phyloP scores from a whole-genome alignment of 2,888 invertebrate genomes.

The Parnassius apollo region DNA sequence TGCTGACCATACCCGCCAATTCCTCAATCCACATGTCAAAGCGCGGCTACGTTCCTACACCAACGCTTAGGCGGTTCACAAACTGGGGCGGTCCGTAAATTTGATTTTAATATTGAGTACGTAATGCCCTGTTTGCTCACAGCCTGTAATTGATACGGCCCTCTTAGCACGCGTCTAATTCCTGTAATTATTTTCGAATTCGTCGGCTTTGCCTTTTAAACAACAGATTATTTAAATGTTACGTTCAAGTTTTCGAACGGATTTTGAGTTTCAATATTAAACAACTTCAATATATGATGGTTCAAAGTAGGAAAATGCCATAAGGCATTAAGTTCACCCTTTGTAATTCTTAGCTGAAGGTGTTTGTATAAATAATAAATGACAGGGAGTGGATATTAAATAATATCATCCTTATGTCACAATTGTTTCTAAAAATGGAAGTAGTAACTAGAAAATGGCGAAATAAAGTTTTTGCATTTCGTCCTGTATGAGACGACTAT shows the following conservation, averaged over 20 bases:
- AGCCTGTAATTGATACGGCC: conserved; percentile 75
- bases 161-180: conserved; percentile 70
- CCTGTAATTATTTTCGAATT: conserved; percentile 79
- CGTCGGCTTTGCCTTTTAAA: conserved; percentile 64
- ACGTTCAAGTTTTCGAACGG: conserved; percentile 15
- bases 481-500: too few species aligned
- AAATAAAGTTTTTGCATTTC: too few species aligned
- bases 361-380: not conserved
- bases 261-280: conserved; percentile 19
- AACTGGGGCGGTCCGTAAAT: conserved; percentile 64
- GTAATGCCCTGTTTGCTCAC: conserved; percentile 72
- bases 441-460: too few species aligned
- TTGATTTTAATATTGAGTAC: conserved; percentile 78
- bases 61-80: conserved; percentile 34
- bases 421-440: too few species aligned
- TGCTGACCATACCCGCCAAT: conserved; percentile 41
- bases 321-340: not conserved
- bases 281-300: conserved; percentile 5
- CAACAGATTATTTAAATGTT: conserved; percentile 60
- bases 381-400: too few species aligned
- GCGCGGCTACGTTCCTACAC: conserved; percentile 29
- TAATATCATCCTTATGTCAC: too few species aligned
- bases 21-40: conserved; percentile 42
- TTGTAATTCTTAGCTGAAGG: not conserved
- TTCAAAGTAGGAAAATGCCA: not conserved